phyloP scores from a whole-genome alignment of 30 jellyfish, hydroid and myxozoan genomes.

The Cassiopea andromeda region DNA sequence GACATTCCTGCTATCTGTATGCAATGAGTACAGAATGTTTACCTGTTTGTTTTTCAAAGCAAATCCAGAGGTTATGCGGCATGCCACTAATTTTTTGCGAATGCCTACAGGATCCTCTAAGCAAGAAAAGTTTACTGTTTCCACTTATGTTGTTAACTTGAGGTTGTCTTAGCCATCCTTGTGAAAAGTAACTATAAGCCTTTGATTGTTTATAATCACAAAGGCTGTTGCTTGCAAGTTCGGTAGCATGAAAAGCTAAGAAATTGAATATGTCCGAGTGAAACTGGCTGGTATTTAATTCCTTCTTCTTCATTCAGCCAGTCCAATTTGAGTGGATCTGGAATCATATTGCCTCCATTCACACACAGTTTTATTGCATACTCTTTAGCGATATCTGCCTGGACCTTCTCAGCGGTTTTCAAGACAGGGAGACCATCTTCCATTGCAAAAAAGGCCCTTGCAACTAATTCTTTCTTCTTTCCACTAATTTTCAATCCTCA shows the following conservation, averaged over 20 bases:
- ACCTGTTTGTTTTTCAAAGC: conserved; percentile 13
- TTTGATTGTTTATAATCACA: conserved; percentile 70
- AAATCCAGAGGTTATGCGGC: conserved; percentile 50
- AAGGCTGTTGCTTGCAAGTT: conserved; percentile 46
- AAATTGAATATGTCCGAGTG: conserved; percentile 55
- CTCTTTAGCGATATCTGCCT: conserved; percentile 26
- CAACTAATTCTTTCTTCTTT: conserved; percentile 48
- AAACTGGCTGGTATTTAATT: conserved; percentile 44
- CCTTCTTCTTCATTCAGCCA: conserved; percentile 54
- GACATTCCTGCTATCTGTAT: conserved; percentile 61
- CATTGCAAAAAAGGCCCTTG: conserved; percentile 50
- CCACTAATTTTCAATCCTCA: conserved; percentile 46
- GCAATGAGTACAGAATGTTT: conserved; percentile 31
- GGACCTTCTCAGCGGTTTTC: conserved; percentile 58
- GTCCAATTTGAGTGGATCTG: conserved; percentile 34
- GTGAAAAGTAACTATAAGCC: conserved; percentile 73
- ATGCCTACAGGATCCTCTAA: conserved; percentile 15
- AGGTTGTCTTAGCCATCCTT: conserved; percentile 43
- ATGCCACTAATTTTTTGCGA: conserved; percentile 16
- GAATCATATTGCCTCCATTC: conserved; percentile 2
- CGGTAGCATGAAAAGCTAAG: conserved; percentile 43
- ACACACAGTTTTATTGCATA: conserved; percentile 20
- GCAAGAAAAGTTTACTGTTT: conserved; percentile 18
- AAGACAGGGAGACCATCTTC: conserved; percentile 38
- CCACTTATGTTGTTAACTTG: conserved; percentile 15